Evolutionary conservation across 2,113 vertebrate genomes (phyloP).

Genomic region (Marmota monax): DNA sequence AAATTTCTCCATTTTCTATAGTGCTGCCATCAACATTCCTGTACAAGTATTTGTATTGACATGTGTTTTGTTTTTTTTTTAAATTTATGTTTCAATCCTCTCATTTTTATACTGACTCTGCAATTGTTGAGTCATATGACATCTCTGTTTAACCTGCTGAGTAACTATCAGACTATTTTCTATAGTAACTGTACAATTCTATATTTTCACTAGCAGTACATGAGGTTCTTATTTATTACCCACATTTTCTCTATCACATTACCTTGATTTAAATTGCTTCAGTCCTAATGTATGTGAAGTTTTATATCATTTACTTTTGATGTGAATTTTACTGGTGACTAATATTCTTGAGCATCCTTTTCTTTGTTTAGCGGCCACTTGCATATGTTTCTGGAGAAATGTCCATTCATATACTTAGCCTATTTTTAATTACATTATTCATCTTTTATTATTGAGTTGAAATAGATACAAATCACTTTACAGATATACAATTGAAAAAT

Average conservation of each 20-base stretch:
- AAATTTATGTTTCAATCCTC: neutral
- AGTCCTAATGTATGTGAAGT: neutral
- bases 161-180: neutral
- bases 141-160: neutral
- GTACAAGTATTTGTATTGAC: neutral
- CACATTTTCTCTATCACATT: neutral
- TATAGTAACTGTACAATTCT: neutral
- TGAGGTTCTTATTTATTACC: neutral
- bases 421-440: neutral
- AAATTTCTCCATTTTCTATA: neutral
- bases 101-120: neutral
- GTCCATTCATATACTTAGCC: neutral
- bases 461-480: neutral
- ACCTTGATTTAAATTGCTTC: neutral
- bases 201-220: neutral
- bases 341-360: neutral
- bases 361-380: neutral
- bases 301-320: neutral
- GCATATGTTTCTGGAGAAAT: neutral
- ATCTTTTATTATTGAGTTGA: neutral
- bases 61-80: neutral
- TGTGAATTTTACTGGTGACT: neutral
- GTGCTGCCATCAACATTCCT: neutral
- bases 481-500: too few species aligned
- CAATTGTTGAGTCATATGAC: neutral